These are phyloP conservation scores for Chelon labrosus DNA, from an alignment of 2,797 vertebrate genomes.

Conservation along the genomic window DNA sequence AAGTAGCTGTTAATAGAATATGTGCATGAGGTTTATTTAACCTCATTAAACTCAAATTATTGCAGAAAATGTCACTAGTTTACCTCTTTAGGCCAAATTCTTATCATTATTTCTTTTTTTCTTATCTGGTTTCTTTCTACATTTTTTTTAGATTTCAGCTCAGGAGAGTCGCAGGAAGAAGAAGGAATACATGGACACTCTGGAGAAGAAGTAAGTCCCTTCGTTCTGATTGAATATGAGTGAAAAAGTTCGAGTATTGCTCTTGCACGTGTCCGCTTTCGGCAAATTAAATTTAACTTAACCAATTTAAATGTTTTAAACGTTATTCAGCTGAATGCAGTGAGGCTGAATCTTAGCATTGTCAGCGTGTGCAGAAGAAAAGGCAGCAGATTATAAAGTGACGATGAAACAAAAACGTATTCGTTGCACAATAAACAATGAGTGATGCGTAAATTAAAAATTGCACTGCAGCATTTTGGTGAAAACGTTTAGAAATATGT, in stretches of 20 bases:
- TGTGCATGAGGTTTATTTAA: too few relatives aligned
- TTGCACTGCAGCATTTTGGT: too few relatives aligned
- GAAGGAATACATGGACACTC: conserved; percentile 98
- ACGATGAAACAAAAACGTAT: not conserved
- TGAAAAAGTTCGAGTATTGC: too few relatives aligned
- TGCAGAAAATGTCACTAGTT: too few relatives aligned
- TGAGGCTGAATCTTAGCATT: not conserved
- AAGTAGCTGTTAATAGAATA: too few relatives aligned
- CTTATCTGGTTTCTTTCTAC: conserved; percentile 10
- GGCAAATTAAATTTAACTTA: too few relatives aligned
- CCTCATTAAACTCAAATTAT: too few relatives aligned
- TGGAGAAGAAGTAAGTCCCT: conserved; percentile 95
- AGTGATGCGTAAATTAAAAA: not conserved
- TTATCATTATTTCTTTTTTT: not conserved
- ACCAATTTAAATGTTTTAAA: too few relatives aligned
- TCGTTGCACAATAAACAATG: not conserved
- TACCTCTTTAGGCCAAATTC: not conserved
- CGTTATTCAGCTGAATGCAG: not conserved
- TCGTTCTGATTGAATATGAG: not conserved
- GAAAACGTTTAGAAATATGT: not conserved
- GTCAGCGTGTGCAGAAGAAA: not conserved
- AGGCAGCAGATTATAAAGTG: not conserved
- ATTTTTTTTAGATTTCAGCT: conserved; percentile 91
- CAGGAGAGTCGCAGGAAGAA: conserved; percentile 99
- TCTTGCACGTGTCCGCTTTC: too few relatives aligned